Evolutionary conservation across 2,888 invertebrate genomes (phyloP).

Genomic region (Rhingia rostrata): DNA sequence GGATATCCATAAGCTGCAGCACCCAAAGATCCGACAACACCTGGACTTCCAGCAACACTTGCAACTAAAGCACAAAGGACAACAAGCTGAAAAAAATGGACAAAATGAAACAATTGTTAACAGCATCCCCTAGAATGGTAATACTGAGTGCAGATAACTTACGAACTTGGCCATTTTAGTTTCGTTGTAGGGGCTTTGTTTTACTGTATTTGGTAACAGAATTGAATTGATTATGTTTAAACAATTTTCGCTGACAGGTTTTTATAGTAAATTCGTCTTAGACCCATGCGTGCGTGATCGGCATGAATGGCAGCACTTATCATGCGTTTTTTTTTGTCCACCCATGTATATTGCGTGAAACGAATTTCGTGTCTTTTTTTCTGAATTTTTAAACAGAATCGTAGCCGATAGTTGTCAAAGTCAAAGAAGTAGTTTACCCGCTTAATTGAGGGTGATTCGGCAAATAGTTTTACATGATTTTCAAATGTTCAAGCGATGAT

Average conservation of each 20-base stretch:
- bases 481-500: no score
- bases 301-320: conserved; percentile 55
- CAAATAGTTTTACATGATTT: background rate
- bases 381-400: conserved; percentile 38
- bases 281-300: conserved; percentile 58
- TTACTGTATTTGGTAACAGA: conserved; percentile 65
- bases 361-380: conserved; percentile 46
- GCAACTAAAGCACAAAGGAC: conserved; percentile 66
- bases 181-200: conserved; percentile 12
- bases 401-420: conserved; percentile 26
- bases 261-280: conserved; percentile 68
- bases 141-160: conserved; percentile 31
- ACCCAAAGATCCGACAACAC: conserved; percentile 45
- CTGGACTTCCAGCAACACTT: conserved; percentile 65
- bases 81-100: conserved; percentile 50
- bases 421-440: conserved; percentile 43
- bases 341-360: conserved; percentile 45
- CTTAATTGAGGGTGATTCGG: conserved; percentile 32
- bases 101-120: background rate
- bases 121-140: background rate
- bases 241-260: conserved; percentile 50
- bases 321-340: conserved; percentile 30
- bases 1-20: conserved; percentile 75
- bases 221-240: conserved; percentile 66
- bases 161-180: conserved; percentile 67